A percentile compares a stretch with the other conserved stretches of the same genome.
Evolutionary conservation across 2,113 vertebrate genomes (phyloP).

Genomic region (Delphinus delphis): DNA sequence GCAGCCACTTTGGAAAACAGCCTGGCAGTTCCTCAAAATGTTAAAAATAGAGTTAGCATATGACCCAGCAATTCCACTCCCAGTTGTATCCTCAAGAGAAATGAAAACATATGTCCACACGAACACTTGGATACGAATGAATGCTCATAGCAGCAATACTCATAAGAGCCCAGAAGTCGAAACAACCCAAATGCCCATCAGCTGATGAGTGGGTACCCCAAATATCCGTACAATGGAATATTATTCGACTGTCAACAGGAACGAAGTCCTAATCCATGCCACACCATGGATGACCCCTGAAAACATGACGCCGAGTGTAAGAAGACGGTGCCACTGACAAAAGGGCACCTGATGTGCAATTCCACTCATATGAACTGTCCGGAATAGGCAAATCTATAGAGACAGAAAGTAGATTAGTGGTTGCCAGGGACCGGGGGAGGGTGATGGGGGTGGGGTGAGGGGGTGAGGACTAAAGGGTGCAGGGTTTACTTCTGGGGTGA

Average conservation of each 20-base stretch:
- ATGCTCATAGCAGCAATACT: neutral
- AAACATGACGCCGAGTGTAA: too few relatives aligned
- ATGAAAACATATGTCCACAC: neutral
- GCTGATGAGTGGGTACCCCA: fast-evolving
- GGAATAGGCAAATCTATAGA: too few relatives aligned
- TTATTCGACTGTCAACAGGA: neutral
- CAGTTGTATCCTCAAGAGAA: fast-evolving
- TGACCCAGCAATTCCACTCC: neutral
- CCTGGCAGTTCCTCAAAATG: neutral
- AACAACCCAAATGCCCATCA: neutral
- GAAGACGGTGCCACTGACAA: neutral
- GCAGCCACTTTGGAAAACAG: neutral
- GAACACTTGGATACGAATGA: neutral
- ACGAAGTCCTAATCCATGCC: fast-evolving
- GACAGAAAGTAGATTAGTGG: neutral
- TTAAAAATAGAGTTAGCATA: neutral
- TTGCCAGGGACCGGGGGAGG: neutral
- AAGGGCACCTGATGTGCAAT: neutral
- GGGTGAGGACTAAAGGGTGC: neutral
- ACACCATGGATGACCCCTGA: fast-evolving
- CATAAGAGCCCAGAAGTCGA: neutral
- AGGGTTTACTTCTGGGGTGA: neutral
- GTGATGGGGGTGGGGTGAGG: too few relatives aligned
- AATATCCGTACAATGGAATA: neutral
- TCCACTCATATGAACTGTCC: neutral